Percentiles rank a stretch among this genome's conserved stretches.
phyloP scores from a whole-genome alignment of 2,797 vertebrate species.

The Galaxias olidus region DNA sequence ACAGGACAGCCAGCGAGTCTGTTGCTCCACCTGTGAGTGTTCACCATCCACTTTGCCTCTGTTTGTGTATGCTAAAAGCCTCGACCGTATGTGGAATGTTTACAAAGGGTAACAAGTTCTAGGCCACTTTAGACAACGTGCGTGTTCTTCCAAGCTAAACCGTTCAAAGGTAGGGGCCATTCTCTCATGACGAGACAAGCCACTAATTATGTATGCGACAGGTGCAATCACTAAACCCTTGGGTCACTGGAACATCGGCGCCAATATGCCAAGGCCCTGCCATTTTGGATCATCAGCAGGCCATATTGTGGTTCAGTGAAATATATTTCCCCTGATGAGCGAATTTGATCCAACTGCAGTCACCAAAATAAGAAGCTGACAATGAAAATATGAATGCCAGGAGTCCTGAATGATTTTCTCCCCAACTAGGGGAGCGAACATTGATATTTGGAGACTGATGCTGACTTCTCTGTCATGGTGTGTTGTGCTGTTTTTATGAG shows the following conservation, averaged over 20 bases:
- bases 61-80: constrained; percentile 47
- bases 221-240: background rate
- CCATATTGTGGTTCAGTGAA: constrained; percentile 17
- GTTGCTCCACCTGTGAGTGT: background rate
- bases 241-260: background rate
- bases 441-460: constrained; percentile 4
- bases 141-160: constrained; percentile 7
- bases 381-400: constrained; percentile 35
- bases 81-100: constrained; percentile 35
- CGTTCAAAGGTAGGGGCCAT: background rate
- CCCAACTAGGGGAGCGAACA: constrained; percentile 27
- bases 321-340: background rate
- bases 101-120: constrained; percentile 23
- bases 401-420: constrained; percentile 42
- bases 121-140: constrained; percentile 16
- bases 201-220: background rate
- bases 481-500: constrained; percentile 27
- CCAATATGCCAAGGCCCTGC: background rate
- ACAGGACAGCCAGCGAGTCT: background rate
- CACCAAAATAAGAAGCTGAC: background rate
- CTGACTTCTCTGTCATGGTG: background rate
- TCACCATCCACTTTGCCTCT: background rate
- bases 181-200: constrained; percentile 11
- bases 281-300: background rate
- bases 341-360: background rate